Conservation (phyloP, 53 echinoderm and acorn worm species). For the Apostichopus leukothele region DNA sequence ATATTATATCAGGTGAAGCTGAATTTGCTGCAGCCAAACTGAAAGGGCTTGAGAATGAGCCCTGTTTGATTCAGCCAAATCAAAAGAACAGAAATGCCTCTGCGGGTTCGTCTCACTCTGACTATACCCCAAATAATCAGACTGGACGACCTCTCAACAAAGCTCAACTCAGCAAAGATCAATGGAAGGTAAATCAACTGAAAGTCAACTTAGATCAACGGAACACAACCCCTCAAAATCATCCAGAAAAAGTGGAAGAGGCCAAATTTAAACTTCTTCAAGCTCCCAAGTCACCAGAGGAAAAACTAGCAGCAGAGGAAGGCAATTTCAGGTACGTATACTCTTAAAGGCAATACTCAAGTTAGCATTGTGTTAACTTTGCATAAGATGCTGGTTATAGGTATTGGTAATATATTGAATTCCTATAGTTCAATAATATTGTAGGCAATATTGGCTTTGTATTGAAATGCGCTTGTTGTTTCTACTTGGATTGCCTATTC, state of each 20-base stretch:
- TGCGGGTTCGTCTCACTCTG: background rate
- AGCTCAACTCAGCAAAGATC: conserved; percentile 77
- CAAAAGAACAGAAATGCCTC: conserved; percentile 21
- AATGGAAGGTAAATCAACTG: conserved; percentile 81
- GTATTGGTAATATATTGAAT: no score
- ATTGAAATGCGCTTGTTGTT: no score
- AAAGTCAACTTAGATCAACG: conserved; percentile 81
- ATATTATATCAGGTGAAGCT: conserved; percentile 61
- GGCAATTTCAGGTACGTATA: conserved; percentile 44
- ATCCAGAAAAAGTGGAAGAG: conserved; percentile 77
- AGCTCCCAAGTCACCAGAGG: conserved; percentile 54
- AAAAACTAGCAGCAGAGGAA: conserved; percentile 3
- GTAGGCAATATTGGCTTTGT: no score
- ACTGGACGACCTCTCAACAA: conserved; percentile 60
- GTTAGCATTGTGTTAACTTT: no score
- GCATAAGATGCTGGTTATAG: no score
- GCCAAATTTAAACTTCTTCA: conserved; percentile 74
- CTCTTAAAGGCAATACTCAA: no score
- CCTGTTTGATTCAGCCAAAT: conserved; percentile 76
- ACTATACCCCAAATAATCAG: conserved; percentile 71
- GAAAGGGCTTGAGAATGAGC: conserved; percentile 89
- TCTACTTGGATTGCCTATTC: no score
- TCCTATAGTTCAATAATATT: no score
- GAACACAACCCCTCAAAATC: conserved; percentile 60
- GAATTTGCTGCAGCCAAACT: conserved; percentile 88